Percentiles rank a stretch among this genome's conserved stretches.
These are phyloP conservation scores for Heterodera carotae DNA, from an alignment of 1,140 invertebrate genomes.

Conservation along the genomic window DNA sequence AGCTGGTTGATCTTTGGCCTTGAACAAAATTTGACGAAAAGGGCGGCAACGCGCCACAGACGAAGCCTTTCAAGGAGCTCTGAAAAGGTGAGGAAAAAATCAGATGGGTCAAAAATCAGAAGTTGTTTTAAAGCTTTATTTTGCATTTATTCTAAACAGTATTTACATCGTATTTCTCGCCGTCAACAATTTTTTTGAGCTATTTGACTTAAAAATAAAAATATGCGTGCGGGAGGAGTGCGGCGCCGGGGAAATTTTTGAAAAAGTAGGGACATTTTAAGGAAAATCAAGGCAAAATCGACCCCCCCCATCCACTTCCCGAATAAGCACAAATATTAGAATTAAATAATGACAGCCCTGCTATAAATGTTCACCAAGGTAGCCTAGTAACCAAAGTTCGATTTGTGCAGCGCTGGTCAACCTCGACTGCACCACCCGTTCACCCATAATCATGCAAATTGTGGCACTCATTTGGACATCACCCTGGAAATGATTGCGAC, in stretches of 20 bases:
- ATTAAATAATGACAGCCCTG: too few species aligned
- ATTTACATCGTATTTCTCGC: too few species aligned
- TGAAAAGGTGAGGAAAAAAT: slow-evolving; percentile 23
- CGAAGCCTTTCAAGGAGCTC: slow-evolving; percentile 36
- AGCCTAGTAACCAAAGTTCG: slow-evolving; percentile 33
- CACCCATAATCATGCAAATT: slow-evolving; percentile 43
- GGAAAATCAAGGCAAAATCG: too few species aligned
- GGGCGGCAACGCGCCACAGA: slow-evolving; percentile 35
- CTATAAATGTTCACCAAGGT: slow-evolving; percentile 34
- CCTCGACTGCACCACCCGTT: slow-evolving; percentile 37
- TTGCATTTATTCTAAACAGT: too few species aligned
- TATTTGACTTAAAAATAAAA: too few species aligned
- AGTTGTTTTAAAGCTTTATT: too few species aligned
- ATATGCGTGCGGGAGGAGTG: too few species aligned
- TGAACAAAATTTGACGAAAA: slow-evolving; percentile 34
- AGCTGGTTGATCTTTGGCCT: slow-evolving; percentile 39
- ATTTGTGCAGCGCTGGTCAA: slow-evolving; percentile 25
- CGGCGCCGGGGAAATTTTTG: too few species aligned
- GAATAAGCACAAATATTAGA: too few species aligned
- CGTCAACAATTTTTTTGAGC: too few species aligned
- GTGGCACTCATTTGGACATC: slow-evolving; percentile 49
- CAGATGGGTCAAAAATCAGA: not conserved
- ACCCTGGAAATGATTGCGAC: slow-evolving; percentile 24
- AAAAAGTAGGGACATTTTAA: too few species aligned
- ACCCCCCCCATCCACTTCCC: too few species aligned